Conservation (phyloP, 2,797 vertebrate genomes). For the Carapus acus region DNA sequence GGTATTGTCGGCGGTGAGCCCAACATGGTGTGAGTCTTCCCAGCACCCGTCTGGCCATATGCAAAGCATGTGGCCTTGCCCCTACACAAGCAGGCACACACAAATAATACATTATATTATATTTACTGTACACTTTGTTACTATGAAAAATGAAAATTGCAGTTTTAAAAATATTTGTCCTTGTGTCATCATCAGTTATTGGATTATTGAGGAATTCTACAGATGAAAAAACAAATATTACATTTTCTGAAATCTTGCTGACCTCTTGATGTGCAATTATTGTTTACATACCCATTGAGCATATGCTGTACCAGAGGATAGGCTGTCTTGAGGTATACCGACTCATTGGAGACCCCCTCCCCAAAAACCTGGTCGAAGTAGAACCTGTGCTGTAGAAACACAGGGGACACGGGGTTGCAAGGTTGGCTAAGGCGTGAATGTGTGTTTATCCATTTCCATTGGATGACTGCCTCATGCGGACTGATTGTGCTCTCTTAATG, state of each 20-base stretch:
- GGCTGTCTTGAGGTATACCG: slow-evolving; percentile 85
- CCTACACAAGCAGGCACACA: slow-evolving; percentile 54
- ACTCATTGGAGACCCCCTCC: slow-evolving; percentile 79
- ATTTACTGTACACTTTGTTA: no score
- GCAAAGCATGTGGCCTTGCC: slow-evolving; percentile 90
- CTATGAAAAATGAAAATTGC: no score
- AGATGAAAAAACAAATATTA: no score
- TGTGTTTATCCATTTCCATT: no score
- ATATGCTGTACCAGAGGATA: slow-evolving; percentile 87
- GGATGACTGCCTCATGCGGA: no score
- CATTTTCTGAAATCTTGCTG: no score
- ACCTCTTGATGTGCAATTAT: no score
- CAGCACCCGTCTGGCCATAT: slow-evolving; percentile 89
- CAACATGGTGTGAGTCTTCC: slow-evolving; percentile 92
- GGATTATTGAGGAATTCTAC: no score
- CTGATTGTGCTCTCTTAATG: slow-evolving; percentile 7
- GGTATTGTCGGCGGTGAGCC: slow-evolving; percentile 75
- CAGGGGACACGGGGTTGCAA: no score
- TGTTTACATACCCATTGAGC: slow-evolving; percentile 78
- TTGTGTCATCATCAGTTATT: no score
- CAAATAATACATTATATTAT: slow-evolving; percentile 9
- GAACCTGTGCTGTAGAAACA: slow-evolving; percentile 83
- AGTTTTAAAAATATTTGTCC: no score
- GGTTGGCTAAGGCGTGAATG: no score
- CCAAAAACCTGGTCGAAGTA: slow-evolving; percentile 92